Evolutionary conservation across 2,113 vertebrate genomes (phyloP).

Genomic region (Epinephelus cyanopodus): DNA sequence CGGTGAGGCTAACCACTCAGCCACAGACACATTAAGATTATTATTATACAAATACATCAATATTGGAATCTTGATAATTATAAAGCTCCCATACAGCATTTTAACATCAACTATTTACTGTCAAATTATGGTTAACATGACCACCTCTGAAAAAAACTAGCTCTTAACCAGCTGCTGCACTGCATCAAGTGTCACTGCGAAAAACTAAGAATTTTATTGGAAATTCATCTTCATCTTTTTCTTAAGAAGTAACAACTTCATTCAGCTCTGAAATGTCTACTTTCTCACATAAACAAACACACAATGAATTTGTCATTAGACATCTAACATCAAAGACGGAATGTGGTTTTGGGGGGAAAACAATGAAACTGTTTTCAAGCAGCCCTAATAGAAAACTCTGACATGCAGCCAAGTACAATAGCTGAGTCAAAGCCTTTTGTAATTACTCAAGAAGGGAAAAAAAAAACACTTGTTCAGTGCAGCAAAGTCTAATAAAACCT

Average conservation of each 20-base stretch:
- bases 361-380: not conserved
- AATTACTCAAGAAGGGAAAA: not conserved
- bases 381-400: conserved; percentile 1
- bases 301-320: not conserved
- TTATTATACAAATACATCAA: not conserved
- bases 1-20: not conserved
- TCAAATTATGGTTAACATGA: not conserved
- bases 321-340: not conserved
- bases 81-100: not conserved
- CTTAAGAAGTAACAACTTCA: not conserved
- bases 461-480: not conserved
- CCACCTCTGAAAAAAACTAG: not conserved
- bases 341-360: not conserved
- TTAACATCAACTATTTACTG: not conserved
- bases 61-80: not conserved
- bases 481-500: not conserved
- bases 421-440: not conserved
- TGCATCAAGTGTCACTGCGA: not conserved
- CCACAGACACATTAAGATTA: too few relatives aligned
- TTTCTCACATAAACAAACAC: not conserved
- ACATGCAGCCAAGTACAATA: not conserved
- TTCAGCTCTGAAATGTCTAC: not conserved
- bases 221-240: not conserved
- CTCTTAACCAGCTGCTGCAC: not conserved
- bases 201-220: not conserved